These are phyloP conservation scores for Yponomeuta malinellus DNA, from an alignment of 2,888 invertebrate genomes.

Conservation along the genomic window DNA sequence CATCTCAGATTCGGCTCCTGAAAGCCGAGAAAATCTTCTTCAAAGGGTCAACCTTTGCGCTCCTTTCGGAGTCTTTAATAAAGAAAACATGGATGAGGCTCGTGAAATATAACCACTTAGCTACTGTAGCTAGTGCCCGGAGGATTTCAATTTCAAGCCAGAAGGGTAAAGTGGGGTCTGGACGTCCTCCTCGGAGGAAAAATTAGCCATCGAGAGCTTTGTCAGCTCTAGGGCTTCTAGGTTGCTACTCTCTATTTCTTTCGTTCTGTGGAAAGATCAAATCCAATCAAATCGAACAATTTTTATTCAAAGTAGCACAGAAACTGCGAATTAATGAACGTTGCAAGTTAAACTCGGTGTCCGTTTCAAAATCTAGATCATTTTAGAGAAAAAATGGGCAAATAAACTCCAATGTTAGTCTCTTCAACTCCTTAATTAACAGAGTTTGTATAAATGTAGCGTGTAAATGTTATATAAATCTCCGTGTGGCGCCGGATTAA, in stretches of 20 bases:
- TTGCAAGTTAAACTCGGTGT: too few species aligned
- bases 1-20: background rate
- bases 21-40: background rate
- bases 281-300: too few species aligned
- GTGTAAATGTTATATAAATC: too few species aligned
- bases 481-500: too few species aligned
- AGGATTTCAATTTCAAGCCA: background rate
- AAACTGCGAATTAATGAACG: too few species aligned
- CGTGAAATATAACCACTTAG: background rate
- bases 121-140: background rate
- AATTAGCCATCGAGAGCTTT: background rate
- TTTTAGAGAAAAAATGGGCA: too few species aligned
- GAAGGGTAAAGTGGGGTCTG: constrained; percentile 1
- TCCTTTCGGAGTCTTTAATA: background rate
- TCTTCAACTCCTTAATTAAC: too few species aligned
- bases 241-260: background rate
- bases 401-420: too few species aligned
- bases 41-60: background rate
- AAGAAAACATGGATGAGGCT: background rate
- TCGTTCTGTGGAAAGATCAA: too few species aligned
- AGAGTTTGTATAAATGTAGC: too few species aligned
- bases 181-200: background rate
- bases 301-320: too few species aligned
- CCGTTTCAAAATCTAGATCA: too few species aligned
- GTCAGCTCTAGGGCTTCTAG: background rate